Base-by-base conservation (phyloP, 2,113 vertebrate species). In the Syrmaticus mikado region DNA sequence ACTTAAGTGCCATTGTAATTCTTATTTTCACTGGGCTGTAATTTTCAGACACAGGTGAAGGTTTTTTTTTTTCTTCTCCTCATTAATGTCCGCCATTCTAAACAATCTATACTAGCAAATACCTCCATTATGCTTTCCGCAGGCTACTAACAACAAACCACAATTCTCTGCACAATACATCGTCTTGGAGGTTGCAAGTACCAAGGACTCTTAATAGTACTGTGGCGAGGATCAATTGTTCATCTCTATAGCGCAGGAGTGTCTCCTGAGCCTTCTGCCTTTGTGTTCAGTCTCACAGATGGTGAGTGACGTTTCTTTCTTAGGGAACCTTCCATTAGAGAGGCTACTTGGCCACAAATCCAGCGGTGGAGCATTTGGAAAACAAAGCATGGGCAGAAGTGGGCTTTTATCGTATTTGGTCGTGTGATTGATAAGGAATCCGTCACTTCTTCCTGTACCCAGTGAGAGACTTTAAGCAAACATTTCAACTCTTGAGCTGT, bases 281-380 rank as follows among this genome's bases (percentile, higher is more conserved):
- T 96, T 89, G 91, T 90, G 72, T 89, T 48, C 84, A 50, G 46
- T 80, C 76, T 89, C 84, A 62, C 46, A 89, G 95, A 78, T 45
- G 89, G 57, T 57, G 30, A 80, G 34, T 40, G 94, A 93, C 82
- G 85, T 67, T 87, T 60, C 82, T 92, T 92, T 93, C 94, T 89
- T 92, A 96, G 96, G 41, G 93, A 91, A 40, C 89, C 65, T 91
- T 80, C 85, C 87, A 92, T 93, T 88, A 91, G 85, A 83, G 87
- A 89, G 79, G 71, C 38, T 91, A n/a, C 87, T 91, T 89, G 60
- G 66, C 87, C 82, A 82, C 74, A 91, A 89, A 90, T 66, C 62
- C 19, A 6, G 21, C 32, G 28, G 60, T 13, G 50, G 55, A 53
- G 48, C 5, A 1, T 73, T 94, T 71, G 50, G 64, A 74, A 92